These are phyloP conservation scores for Platysteira castanea DNA, from an alignment of 2,113 vertebrate genomes.

Conservation along the genomic window DNA sequence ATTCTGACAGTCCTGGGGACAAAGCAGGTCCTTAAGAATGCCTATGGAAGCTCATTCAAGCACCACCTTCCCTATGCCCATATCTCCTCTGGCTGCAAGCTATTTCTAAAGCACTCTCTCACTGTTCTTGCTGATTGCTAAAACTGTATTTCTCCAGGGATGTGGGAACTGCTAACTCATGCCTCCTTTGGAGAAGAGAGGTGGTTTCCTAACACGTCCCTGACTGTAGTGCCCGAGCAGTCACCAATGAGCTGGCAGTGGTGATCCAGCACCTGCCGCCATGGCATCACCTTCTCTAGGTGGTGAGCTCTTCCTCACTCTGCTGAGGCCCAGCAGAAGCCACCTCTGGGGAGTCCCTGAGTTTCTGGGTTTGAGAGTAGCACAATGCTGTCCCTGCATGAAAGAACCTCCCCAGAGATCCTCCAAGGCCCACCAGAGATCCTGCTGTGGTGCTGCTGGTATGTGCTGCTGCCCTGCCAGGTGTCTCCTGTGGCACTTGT, in stretches of 20 bases:
- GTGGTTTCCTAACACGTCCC: neutral
- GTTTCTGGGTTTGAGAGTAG: neutral
- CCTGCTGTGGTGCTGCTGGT: neutral
- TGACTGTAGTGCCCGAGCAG: neutral
- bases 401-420: neutral
- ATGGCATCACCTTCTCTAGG: rapidly evolving
- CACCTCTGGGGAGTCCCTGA: rapidly evolving
- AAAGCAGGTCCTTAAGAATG: neutral
- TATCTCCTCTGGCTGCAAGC: neutral
- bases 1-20: neutral
- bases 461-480: neutral
- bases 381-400: rapidly evolving
- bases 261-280: neutral
- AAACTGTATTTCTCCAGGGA: neutral
- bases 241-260: neutral
- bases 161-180: neutral
- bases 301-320: neutral
- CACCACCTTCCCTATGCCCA: rapidly evolving
- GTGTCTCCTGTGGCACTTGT: neutral
- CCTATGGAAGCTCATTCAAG: neutral
- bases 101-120: neutral
- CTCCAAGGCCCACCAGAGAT: neutral
- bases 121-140: neutral
- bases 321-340: neutral
- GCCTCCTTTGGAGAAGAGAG: neutral